Percentiles rank a stretch among this genome's conserved stretches.
Conservation (phyloP, 2,888 invertebrate genomes). For the Euproctis similis region DNA sequence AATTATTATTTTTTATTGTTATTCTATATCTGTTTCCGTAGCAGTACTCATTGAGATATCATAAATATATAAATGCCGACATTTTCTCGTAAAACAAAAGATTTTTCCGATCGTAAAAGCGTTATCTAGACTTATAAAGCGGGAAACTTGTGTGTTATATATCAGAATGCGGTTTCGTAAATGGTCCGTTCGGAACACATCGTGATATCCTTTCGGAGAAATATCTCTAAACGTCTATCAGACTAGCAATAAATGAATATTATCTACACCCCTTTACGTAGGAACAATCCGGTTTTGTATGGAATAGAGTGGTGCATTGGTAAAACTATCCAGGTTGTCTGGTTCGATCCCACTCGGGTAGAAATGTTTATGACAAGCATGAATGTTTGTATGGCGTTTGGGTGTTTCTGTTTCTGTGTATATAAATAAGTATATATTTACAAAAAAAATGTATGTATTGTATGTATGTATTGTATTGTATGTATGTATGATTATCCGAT, state of each 20-base stretch:
- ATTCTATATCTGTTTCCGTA: constrained; percentile 12
- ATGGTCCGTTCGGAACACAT: constrained; percentile 8
- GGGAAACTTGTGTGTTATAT: constrained; percentile 12
- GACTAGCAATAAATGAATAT: constrained; percentile 4
- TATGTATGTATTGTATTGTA: too few relatives aligned
- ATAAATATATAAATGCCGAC: constrained; percentile 19
- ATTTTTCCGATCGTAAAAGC: constrained; percentile 19
- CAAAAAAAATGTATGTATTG: too few relatives aligned
- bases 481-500: too few relatives aligned
- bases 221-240: constrained; percentile 6
- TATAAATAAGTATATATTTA: too few relatives aligned
- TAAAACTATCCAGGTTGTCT: too few relatives aligned
- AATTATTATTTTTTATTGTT: constrained; percentile 11
- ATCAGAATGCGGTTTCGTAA: constrained; percentile 13
- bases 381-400: too few relatives aligned
- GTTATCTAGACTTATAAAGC: constrained; percentile 15
- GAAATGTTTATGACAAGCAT: too few relatives aligned
- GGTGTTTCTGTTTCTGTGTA: too few relatives aligned
- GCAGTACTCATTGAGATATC: constrained; percentile 13
- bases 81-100: constrained; percentile 20
- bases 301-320: too few relatives aligned
- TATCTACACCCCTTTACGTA: constrained; percentile 5
- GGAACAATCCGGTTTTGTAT: constrained; percentile 7
- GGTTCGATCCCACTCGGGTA: too few relatives aligned
- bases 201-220: constrained; percentile 2